Evolutionary conservation across 2,113 vertebrate species (phyloP).

Genomic region (Seriola quinqueradiata): DNA sequence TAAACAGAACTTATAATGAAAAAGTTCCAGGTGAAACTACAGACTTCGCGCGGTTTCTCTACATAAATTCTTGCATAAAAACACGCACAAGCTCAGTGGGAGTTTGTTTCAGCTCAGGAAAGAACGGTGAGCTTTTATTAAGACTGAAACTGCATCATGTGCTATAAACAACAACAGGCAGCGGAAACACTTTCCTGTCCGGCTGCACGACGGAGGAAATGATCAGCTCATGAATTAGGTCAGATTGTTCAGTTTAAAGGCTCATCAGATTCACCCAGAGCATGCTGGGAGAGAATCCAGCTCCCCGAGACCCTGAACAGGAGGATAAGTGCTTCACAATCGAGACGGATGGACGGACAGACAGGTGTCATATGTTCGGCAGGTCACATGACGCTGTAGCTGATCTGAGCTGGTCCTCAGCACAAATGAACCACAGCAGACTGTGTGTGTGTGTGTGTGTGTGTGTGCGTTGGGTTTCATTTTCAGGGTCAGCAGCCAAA

Average conservation of each 20-base stretch:
- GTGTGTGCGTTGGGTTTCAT: conserved; percentile 19
- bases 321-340: background rate
- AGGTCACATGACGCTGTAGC: conserved; percentile 9
- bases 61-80: too few relatives aligned
- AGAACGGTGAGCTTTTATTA: too few relatives aligned
- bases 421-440: conserved; percentile 17
- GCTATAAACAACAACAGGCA: too few relatives aligned
- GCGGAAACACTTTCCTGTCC: too few relatives aligned
- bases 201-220: background rate
- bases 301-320: background rate
- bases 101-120: too few relatives aligned
- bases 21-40: too few relatives aligned
- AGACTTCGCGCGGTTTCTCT: too few relatives aligned
- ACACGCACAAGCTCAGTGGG: too few relatives aligned
- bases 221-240: background rate
- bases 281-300: conserved; percentile 32
- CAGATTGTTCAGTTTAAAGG: too few relatives aligned
- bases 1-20: too few relatives aligned
- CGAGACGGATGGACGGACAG: background rate
- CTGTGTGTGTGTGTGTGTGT: conserved; percentile 15
- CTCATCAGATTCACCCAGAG: background rate
- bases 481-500: conserved; percentile 71
- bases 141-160: too few relatives aligned
- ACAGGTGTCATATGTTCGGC: conserved; percentile 35
- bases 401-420: conserved; percentile 12